Conservation (phyloP, 2,888 invertebrate species). For the Adelognathus sp. region DNA sequence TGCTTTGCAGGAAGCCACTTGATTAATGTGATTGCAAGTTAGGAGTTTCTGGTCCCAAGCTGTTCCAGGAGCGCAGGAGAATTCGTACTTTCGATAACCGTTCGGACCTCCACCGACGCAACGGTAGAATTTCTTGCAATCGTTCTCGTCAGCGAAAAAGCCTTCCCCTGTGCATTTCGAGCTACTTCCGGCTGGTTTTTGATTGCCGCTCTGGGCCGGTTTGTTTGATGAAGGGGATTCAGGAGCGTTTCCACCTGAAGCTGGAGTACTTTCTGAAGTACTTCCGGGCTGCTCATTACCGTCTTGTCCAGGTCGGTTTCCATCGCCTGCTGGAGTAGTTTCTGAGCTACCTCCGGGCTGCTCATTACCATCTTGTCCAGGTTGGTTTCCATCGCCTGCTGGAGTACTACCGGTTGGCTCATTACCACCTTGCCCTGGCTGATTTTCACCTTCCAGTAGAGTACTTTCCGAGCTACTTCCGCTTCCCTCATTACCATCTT, state of each 20-base stretch:
- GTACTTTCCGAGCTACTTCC: neutral
- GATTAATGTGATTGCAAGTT: constrained; percentile 86
- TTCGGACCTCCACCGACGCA: constrained; percentile 85
- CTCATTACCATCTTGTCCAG: neutral
- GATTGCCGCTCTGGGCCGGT: constrained; percentile 12
- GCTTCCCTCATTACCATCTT: no score
- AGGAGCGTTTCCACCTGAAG: neutral
- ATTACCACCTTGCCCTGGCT: neutral
- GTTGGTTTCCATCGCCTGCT: neutral
- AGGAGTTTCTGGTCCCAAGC: constrained; percentile 88
- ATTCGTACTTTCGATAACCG: constrained; percentile 86
- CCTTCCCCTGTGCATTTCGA: constrained; percentile 85
- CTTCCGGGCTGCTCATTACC: neutral
- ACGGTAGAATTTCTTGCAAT: constrained; percentile 90
- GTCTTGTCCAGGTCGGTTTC: no score
- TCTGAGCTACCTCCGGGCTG: neutral
- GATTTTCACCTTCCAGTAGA: neutral
- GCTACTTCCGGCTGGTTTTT: constrained; percentile 3
- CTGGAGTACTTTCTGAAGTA: neutral
- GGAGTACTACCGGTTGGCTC: neutral
- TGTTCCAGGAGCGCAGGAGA: constrained; percentile 89
- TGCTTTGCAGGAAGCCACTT: constrained; percentile 69
- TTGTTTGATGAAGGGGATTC: neutral
- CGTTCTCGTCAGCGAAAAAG: constrained; percentile 86
- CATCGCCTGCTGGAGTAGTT: neutral